A percentile compares a stretch with the other conserved stretches of the same genome.
Evolutionary conservation across 2,888 invertebrate species (phyloP).

Genomic region (Lysandra coridon): DNA sequence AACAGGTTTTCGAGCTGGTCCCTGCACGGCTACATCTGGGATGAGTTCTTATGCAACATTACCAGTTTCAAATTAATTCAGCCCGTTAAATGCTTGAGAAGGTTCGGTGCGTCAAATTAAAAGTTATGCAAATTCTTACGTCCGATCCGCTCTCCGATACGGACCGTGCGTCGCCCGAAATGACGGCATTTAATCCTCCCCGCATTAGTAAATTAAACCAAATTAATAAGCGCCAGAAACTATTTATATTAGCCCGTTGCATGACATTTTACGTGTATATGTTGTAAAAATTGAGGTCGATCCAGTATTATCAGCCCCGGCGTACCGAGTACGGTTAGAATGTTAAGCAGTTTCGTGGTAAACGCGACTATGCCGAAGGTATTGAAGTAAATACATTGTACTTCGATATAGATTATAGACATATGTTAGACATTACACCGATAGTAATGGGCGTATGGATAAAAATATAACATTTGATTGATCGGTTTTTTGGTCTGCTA

Average conservation of each 20-base stretch:
- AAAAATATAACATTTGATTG: conserved; percentile 4
- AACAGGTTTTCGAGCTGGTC: conserved; percentile 69
- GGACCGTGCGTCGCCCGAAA: not conserved
- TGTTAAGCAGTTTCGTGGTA: conserved; percentile 75
- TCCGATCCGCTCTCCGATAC: conserved; percentile 48
- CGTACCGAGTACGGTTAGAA: conserved; percentile 69
- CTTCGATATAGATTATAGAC: not conserved
- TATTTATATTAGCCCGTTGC: conserved; percentile 41
- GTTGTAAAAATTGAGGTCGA: conserved; percentile 70
- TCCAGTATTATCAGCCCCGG: conserved; percentile 66
- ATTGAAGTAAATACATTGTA: conserved; percentile 11
- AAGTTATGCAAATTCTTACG: conserved; percentile 69
- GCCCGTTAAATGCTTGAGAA: conserved; percentile 27
- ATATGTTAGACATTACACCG: not conserved
- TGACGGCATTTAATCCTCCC: conserved; percentile 3
- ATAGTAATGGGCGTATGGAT: not conserved
- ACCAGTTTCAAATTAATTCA: conserved; percentile 22
- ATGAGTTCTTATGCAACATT: conserved; percentile 47
- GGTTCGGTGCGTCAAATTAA: conserved; percentile 59
- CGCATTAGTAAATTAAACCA: not conserved
- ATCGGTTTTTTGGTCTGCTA: conserved; percentile 7
- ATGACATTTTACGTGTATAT: conserved; percentile 62
- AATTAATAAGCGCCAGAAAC: not conserved
- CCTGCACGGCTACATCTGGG: conserved; percentile 44
- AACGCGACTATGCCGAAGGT: conserved; percentile 47